Conservation (phyloP, 2,888 invertebrate genomes). For the Notocelia uddmanniana region DNA sequence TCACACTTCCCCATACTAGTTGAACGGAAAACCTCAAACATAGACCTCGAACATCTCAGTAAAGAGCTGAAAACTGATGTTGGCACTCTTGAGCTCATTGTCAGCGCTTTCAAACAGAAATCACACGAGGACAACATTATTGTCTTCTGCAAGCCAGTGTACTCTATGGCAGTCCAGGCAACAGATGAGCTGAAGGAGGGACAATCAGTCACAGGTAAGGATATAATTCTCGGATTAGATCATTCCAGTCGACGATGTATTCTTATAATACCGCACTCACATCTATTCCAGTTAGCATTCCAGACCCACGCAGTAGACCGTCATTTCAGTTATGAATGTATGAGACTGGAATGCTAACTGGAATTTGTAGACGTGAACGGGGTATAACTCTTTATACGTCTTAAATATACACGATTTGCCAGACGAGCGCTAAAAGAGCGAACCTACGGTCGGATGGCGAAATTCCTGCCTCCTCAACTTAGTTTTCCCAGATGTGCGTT, state of each 20-base stretch:
- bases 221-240: not conserved
- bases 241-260: not conserved
- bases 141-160: constrained; percentile 89
- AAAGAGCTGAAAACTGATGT: constrained; percentile 85
- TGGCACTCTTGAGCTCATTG: constrained; percentile 88
- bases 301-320: too few relatives aligned
- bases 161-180: constrained; percentile 89
- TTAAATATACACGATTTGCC: too few relatives aligned
- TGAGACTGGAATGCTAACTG: too few relatives aligned
- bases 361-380: too few relatives aligned
- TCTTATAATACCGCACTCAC: too few relatives aligned
- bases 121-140: constrained; percentile 90
- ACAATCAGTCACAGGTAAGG: constrained; percentile 86
- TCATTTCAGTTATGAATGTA: too few relatives aligned
- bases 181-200: constrained; percentile 88
- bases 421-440: too few relatives aligned
- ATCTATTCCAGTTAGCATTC: too few relatives aligned
- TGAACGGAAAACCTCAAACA: constrained; percentile 60
- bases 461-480: too few relatives aligned
- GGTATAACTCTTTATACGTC: too few relatives aligned
- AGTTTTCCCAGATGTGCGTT: too few relatives aligned
- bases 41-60: constrained; percentile 62
- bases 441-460: too few relatives aligned
- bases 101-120: constrained; percentile 90
- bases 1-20: constrained; percentile 70